Percentiles rank a stretch among this genome's conserved stretches.
Evolutionary conservation across 2,113 vertebrate species (phyloP).

Genomic region (Anguilla rostrata): DNA sequence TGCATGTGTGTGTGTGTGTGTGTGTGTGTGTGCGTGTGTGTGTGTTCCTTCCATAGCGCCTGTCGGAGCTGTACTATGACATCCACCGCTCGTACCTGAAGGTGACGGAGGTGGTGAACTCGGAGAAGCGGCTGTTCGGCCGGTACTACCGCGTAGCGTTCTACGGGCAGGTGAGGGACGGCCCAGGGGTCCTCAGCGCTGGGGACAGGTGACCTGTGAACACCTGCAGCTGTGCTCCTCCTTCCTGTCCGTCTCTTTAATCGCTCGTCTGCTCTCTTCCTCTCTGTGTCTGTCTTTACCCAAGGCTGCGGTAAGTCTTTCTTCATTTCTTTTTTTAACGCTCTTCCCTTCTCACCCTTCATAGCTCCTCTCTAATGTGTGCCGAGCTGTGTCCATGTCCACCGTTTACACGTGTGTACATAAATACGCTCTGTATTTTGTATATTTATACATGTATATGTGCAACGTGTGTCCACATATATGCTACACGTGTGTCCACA

Average conservation of each 20-base stretch:
- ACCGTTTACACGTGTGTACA: conserved; percentile 29
- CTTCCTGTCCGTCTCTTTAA: conserved; percentile 56
- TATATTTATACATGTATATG: conserved; percentile 17
- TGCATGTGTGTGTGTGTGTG: too few relatives aligned
- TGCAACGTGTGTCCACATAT: conserved; percentile 29
- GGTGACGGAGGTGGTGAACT: conserved; percentile 95
- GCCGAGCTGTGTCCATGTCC: background rate
- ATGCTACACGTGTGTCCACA: conserved; percentile 23
- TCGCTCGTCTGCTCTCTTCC: conserved; percentile 87
- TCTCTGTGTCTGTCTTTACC: conserved; percentile 73
- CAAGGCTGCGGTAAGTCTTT: conserved; percentile 97
- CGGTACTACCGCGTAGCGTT: conserved; percentile 96
- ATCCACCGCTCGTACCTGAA: conserved; percentile 96
- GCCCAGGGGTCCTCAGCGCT: too few relatives aligned
- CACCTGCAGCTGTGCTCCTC: background rate
- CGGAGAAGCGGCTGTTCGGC: conserved; percentile 92
- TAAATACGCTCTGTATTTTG: conserved; percentile 21
- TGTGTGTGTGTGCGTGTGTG: conserved; percentile 13
- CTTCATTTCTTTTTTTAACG: conserved; percentile 54
- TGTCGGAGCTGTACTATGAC: conserved; percentile 95
- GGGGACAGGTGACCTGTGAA: background rate
- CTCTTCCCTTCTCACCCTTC: conserved; percentile 26
- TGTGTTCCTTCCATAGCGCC: conserved; percentile 65
- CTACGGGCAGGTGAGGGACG: conserved; percentile 87
- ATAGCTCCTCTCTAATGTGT: conserved; percentile 31